These are phyloP conservation scores for Allygus modestus DNA, from an alignment of 2,888 invertebrate species.

Conservation along the genomic window DNA sequence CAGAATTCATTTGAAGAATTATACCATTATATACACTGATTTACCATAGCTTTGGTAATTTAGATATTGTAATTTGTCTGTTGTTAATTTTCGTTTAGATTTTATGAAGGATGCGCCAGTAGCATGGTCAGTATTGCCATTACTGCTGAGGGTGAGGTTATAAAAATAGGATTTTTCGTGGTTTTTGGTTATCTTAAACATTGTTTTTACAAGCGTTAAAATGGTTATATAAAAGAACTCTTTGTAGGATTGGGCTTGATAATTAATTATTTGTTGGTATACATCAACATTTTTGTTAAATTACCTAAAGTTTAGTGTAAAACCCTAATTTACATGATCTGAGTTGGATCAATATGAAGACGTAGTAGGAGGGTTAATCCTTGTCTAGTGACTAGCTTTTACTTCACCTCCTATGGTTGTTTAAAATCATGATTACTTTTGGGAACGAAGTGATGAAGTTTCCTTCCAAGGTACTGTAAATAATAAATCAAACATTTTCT, in stretches of 20 bases:
- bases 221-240: background rate
- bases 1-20: background rate
- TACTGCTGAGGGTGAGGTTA: slow-evolving; percentile 15
- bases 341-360: slow-evolving; percentile 45
- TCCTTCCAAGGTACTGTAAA: slow-evolving; percentile 42
- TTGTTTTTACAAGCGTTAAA: slow-evolving; percentile 44
- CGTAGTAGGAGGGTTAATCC: slow-evolving; percentile 50
- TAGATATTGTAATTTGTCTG: background rate
- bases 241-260: background rate
- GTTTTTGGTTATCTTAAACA: slow-evolving; percentile 31
- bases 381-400: slow-evolving; percentile 26
- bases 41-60: background rate
- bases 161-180: slow-evolving; percentile 41
- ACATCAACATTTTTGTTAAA: background rate
- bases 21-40: background rate
- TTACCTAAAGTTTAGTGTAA: background rate
- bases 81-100: background rate
- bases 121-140: slow-evolving; percentile 47
- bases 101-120: slow-evolving; percentile 11
- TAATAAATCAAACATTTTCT: background rate
- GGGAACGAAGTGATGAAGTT: slow-evolving; percentile 48
- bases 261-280: background rate
- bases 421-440: slow-evolving; percentile 51
- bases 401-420: slow-evolving; percentile 44
- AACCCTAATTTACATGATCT: slow-evolving; percentile 29